These are phyloP conservation scores for Megalurothrips usitatus DNA, from an alignment of 2,888 invertebrate genomes.

Conservation along the genomic window DNA sequence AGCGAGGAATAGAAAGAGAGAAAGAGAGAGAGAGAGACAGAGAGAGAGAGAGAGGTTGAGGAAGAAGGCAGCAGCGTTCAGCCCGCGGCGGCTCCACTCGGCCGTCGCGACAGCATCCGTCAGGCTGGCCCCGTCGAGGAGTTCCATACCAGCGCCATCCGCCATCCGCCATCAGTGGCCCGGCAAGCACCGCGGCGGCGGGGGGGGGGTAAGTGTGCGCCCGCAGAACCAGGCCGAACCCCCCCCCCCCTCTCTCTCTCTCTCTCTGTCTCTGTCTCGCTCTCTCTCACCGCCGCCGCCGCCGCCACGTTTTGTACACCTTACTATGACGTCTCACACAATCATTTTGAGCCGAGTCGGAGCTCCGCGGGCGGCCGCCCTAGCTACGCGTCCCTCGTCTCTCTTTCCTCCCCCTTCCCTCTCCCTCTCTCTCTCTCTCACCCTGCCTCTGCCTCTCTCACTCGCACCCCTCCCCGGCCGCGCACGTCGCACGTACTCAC, in stretches of 20 bases:
- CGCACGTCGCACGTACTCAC: too few species aligned
- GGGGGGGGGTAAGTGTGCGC: too few species aligned
- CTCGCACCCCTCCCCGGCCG: not conserved
- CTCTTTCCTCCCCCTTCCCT: not conserved
- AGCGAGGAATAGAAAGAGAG: too few species aligned
- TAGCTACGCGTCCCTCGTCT: not conserved
- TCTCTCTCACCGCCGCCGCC: not conserved
- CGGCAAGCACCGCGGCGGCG: not conserved
- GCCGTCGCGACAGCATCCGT: too few species aligned
- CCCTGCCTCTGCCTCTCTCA: not conserved
- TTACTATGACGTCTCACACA: not conserved
- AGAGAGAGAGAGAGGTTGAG: too few species aligned
- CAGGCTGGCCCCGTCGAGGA: too few species aligned
- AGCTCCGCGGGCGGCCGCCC: not conserved
- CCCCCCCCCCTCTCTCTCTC: not conserved
- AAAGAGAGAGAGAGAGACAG: too few species aligned
- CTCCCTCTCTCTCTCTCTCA: not conserved
- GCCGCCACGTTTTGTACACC: too few species aligned
- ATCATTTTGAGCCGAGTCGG: not conserved
- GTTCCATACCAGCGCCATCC: too few species aligned
- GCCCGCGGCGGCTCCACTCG: too few species aligned
- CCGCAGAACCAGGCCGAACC: not conserved
- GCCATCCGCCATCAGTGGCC: not conserved
- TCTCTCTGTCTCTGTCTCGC: conserved; percentile 4
- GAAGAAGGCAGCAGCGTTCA: too few species aligned